Conservation (phyloP, 2,888 invertebrate genomes). For the Watsonalla binaria region DNA sequence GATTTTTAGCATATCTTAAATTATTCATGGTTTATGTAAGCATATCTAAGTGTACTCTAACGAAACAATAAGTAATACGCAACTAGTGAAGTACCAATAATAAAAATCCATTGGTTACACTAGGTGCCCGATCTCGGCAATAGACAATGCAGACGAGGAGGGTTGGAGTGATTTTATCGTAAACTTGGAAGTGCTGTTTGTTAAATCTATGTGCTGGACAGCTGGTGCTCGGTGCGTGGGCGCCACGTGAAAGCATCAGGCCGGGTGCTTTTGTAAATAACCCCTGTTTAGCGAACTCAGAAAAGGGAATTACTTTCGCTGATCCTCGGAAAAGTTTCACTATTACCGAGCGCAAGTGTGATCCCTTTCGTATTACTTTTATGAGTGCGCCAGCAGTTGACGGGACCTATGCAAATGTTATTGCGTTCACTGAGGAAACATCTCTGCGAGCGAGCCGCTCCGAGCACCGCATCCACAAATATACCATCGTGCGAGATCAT, state of each 20-base stretch:
- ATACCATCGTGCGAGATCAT: background rate
- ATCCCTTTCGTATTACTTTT: slow-evolving; percentile 66
- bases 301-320: slow-evolving; percentile 55
- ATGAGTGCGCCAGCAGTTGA: slow-evolving; percentile 59
- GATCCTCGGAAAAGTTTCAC: slow-evolving; percentile 55
- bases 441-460: slow-evolving; percentile 24
- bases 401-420: slow-evolving; percentile 70
- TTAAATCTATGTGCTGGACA: slow-evolving; percentile 26
- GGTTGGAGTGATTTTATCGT: background rate
- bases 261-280: slow-evolving; percentile 42
- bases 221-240: slow-evolving; percentile 25
- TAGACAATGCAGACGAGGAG: background rate
- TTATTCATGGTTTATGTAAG: too few species aligned
- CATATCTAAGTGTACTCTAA: too few species aligned
- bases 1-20: too few species aligned
- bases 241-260: slow-evolving; percentile 29
- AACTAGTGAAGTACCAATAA: background rate
- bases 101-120: background rate
- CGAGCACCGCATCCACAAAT: slow-evolving; percentile 9
- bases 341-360: slow-evolving; percentile 55
- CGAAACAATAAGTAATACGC: too few species aligned
- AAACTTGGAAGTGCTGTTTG: slow-evolving; percentile 12
- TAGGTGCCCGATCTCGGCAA: background rate
- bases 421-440: slow-evolving; percentile 56
- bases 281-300: slow-evolving; percentile 45